A percentile compares a stretch with the other conserved stretches of the same genome.
phyloP scores from a whole-genome alignment of 2,888 invertebrate species.

The Pristionchus mayeri region DNA sequence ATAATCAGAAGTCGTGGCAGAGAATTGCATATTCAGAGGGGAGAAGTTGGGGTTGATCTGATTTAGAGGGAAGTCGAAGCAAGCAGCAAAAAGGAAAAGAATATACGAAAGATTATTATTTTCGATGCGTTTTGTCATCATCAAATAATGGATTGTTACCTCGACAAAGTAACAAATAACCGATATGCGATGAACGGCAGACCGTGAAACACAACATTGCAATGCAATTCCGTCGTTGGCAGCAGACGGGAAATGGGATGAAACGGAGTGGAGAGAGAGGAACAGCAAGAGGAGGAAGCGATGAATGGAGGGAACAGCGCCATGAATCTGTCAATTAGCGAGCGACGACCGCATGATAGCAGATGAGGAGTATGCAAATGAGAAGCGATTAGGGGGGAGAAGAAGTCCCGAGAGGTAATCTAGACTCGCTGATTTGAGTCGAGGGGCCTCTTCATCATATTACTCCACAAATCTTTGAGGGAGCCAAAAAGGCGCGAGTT shows the following conservation, averaged over 20 bases:
- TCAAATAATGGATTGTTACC: too few species aligned
- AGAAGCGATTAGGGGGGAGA: background rate
- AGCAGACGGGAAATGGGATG: background rate
- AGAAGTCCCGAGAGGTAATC: background rate
- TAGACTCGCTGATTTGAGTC: background rate
- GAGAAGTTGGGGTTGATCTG: slow-evolving; percentile 17
- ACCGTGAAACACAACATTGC: too few species aligned
- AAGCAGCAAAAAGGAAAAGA: background rate
- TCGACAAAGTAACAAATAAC: too few species aligned
- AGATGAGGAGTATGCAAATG: slow-evolving; percentile 14
- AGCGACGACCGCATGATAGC: background rate
- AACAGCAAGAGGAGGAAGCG: slow-evolving; percentile 27
- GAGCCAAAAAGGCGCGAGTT: too few species aligned
- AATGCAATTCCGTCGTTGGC: too few species aligned
- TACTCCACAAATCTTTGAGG: too few species aligned
- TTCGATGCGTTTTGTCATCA: too few species aligned
- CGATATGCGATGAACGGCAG: too few species aligned
- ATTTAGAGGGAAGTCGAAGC: background rate
- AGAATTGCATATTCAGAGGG: slow-evolving; percentile 31
- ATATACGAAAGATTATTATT: too few species aligned
- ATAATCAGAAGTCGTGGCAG: background rate
- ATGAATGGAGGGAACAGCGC: slow-evolving; percentile 18
- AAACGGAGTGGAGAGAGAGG: background rate
- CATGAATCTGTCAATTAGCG: slow-evolving; percentile 37
- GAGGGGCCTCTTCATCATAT: background rate